Conservation (phyloP, 2,797 vertebrate species). For the Diplodus sargus region DNA sequence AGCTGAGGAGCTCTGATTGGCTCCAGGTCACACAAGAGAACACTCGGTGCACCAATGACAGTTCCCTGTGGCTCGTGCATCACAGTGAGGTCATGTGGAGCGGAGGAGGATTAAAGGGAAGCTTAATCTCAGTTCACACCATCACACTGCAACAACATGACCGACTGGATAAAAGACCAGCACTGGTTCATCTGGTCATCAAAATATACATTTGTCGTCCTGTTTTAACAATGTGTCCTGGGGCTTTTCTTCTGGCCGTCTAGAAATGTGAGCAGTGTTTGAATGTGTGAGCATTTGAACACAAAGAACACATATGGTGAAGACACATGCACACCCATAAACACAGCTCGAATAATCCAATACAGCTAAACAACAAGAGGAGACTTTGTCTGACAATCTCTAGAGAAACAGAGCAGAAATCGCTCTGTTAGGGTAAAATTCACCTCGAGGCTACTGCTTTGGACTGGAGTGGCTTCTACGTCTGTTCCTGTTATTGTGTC, state of each 20-base stretch:
- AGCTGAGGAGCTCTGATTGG: constrained; percentile 78
- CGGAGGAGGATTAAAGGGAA: constrained; percentile 78
- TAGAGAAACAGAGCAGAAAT: not conserved
- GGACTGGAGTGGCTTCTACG: no score
- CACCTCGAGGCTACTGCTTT: not conserved
- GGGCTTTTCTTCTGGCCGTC: not conserved
- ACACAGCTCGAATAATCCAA: not conserved
- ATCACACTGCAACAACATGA: constrained; percentile 50
- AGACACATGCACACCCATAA: not conserved
- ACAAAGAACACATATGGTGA: not conserved
- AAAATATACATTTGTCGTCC: not conserved
- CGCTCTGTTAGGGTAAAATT: not conserved
- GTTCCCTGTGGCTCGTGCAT: constrained; percentile 61
- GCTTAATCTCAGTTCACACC: constrained; percentile 74
- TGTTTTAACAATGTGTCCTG: not conserved
- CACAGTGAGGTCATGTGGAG: constrained; percentile 79
- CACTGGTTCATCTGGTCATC: constrained; percentile 11
- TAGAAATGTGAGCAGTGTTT: not conserved
- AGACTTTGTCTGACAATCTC: not conserved
- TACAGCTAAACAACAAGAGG: no score
- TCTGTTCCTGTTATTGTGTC: not conserved
- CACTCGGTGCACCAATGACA: constrained; percentile 72
- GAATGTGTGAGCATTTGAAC: constrained; percentile 7
- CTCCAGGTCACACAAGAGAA: constrained; percentile 64
- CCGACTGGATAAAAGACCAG: constrained; percentile 1